Percentiles rank a stretch among this genome's conserved stretches.
Evolutionary conservation across 1,140 invertebrate genomes (phyloP).

Genomic region (Mizuhopecten yessoensis): DNA sequence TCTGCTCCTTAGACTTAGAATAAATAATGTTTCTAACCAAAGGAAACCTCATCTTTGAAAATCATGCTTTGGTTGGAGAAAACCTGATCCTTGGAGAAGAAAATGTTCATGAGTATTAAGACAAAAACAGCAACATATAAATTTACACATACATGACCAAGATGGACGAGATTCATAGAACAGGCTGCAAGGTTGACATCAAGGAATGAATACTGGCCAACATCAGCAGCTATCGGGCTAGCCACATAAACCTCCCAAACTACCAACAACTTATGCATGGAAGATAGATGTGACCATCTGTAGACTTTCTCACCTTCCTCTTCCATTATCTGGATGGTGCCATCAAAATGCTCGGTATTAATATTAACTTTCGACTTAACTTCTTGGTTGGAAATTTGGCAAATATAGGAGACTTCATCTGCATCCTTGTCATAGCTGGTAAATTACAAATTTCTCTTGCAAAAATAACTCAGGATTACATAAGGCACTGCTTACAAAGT

Average conservation of each 20-base stretch:
- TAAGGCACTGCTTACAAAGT: not conserved
- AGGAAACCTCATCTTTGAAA: not conserved
- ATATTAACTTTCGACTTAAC: not conserved
- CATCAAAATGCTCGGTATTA: not conserved
- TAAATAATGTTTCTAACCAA: too few species aligned
- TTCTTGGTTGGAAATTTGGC: too few species aligned
- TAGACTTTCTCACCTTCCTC: not conserved
- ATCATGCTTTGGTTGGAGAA: too few species aligned
- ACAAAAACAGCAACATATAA: slow-evolving; percentile 12
- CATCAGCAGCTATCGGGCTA: not conserved
- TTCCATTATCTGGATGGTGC: not conserved
- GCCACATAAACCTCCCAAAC: not conserved
- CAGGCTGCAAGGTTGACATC: not conserved
- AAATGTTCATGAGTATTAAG: not conserved
- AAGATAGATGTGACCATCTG: slow-evolving; percentile 16
- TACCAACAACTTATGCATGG: not conserved
- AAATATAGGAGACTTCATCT: too few species aligned
- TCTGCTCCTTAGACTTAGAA: too few species aligned
- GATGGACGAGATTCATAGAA: slow-evolving; percentile 12
- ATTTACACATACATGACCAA: not conserved
- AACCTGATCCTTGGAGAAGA: slow-evolving; percentile 5
- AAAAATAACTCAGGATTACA: too few species aligned
- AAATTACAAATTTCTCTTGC: too few species aligned
- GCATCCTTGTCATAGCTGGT: too few species aligned
- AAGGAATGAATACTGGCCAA: not conserved